Conservation (phyloP, 2,888 invertebrate genomes). For the Cantharis lateralis region DNA sequence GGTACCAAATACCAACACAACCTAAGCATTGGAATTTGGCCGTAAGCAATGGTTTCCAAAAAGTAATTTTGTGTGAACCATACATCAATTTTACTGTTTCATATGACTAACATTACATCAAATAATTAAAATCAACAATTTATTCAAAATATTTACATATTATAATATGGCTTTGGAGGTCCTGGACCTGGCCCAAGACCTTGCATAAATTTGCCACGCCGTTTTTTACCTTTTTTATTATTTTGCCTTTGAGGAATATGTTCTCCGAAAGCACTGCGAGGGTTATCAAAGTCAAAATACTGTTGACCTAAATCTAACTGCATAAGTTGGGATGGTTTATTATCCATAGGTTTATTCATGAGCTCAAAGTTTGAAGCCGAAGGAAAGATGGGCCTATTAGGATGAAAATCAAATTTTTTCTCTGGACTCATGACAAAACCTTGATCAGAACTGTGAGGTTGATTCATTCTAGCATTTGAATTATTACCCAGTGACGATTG, state of each 20-base stretch:
- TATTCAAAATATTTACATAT: neutral
- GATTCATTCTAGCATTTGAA: neutral
- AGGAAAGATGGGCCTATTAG: neutral
- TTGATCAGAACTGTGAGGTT: neutral
- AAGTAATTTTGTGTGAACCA: neutral
- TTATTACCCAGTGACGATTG: neutral
- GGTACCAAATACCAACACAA: neutral
- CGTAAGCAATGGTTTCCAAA: neutral
- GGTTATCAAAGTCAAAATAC: neutral
- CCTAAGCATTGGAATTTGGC: neutral
- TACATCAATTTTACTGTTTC: neutral
- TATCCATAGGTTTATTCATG: neutral
- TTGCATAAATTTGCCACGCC: neutral
- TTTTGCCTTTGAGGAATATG: neutral
- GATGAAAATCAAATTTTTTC: neutral
- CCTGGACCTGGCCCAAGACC: neutral
- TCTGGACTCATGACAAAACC: neutral
- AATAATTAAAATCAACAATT: neutral
- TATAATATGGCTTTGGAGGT: neutral
- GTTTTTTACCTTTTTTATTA: neutral
- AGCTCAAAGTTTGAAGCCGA: neutral
- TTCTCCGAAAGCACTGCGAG: neutral
- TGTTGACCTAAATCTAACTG: neutral
- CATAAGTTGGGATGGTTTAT: neutral
- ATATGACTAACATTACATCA: neutral